These are phyloP conservation scores for Brachyhypopomus gauderio DNA, from an alignment of 2,113 vertebrate species.

Conservation along the genomic window DNA sequence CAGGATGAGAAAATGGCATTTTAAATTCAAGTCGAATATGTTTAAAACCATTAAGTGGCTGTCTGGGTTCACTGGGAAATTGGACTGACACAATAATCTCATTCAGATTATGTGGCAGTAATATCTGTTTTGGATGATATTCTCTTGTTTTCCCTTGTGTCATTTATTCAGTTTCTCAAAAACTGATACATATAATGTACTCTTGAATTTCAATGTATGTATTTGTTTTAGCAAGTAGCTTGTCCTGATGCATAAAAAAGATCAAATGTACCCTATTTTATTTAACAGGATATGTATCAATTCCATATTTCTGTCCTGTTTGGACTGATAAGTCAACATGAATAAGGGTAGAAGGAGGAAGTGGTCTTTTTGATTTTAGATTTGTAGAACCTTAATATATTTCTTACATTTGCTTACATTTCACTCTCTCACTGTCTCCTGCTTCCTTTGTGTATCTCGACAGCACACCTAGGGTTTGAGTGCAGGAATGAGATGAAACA, in stretches of 20 bases:
- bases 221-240: not conserved
- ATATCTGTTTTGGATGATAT: not conserved
- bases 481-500: constrained; percentile 11
- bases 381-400: too few relatives aligned
- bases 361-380: too few relatives aligned
- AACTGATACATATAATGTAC: not conserved
- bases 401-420: not conserved
- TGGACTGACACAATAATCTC: constrained; percentile 14
- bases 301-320: too few relatives aligned
- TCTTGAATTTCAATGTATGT: not conserved
- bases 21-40: not conserved
- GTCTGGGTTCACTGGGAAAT: not conserved
- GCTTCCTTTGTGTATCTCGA: not conserved
- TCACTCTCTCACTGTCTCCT: not conserved
- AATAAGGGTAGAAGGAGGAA: too few relatives aligned
- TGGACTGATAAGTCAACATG: too few relatives aligned
- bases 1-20: not conserved
- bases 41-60: constrained; percentile 43
- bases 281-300: not conserved
- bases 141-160: not conserved
- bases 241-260: not conserved
- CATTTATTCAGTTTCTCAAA: not conserved
- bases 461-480: not conserved
- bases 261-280: not conserved
- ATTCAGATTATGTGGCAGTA: not conserved